Evolutionary conservation across 2,113 vertebrate genomes (phyloP), one percentile per base, ranked within the genome.

Genomic region (Otis tarda): DNA sequence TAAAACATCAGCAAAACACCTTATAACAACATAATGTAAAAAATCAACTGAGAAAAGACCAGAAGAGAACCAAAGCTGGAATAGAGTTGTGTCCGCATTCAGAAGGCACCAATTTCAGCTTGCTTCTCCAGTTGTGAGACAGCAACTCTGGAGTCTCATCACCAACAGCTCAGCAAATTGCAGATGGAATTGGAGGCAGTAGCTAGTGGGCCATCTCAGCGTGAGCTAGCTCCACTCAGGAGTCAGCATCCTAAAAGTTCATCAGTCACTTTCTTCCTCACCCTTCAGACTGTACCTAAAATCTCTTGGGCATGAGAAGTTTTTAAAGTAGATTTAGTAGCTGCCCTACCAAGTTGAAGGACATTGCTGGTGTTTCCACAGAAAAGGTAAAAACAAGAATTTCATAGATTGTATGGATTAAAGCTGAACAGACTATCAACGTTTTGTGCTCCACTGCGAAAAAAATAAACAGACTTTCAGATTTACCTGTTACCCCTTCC

Each of bases 71-170:
- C n/a, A 47, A 78, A 78, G 47, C 37, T 27, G 25, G 41, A 69
- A 89, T 24, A 56, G 18, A 81, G 56, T 31, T 1, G 1, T 9
- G 35, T 21, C 28, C 6, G 71, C 2, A 0, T 45, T 70, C 39
- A 63, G 28, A 27, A 75, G 75, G 31, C 65, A 61, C 27, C 23
- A 2, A 10, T 33, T 49, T 75, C 47, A 45, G 37, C 14, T n/a
- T 75, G n/a, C 31, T 50, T 71, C 10, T 78, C 49, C 37, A 68
- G 57, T 61, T 79, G 9, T 45, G n/a, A 47, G 78, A 78, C 21
- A 27, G 52, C 31, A 90, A 2, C 27, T 57, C 24, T 18, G 19
- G 18, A 12, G 8, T 6, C 21, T 47, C 39, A 39, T 12, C 43
- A 50, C 22, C 43, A 79, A 18, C 20, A 74, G 74, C 35, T 70